Evolutionary conservation across 2,888 invertebrate genomes (phyloP).

Genomic region (Cyclophora punctaria): DNA sequence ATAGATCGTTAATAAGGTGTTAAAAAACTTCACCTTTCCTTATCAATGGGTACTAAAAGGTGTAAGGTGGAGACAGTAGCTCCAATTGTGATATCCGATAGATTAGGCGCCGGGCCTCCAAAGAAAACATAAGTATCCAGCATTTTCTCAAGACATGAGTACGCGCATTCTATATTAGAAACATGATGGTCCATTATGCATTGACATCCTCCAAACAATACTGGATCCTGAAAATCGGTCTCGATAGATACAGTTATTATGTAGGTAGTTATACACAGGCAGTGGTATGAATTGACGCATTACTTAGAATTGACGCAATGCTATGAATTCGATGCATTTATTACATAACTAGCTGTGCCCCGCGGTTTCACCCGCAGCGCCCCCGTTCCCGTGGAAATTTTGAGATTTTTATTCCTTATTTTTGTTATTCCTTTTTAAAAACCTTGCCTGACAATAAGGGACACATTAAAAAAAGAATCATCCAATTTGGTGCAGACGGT

Average conservation of each 20-base stretch:
- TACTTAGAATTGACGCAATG: not conserved
- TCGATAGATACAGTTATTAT: not conserved
- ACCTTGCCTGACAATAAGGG: too few species aligned
- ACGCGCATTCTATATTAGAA: constrained; percentile 38
- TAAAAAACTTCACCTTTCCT: constrained; percentile 23
- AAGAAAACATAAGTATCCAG: constrained; percentile 35
- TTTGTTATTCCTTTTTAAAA: too few species aligned
- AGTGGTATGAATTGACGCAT: not conserved
- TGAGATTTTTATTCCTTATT: too few species aligned
- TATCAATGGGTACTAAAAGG: constrained; percentile 44
- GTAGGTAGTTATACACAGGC: not conserved
- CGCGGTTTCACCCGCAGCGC: too few species aligned
- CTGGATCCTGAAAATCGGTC: constrained; percentile 38
- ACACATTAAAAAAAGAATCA: too few species aligned
- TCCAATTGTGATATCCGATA: constrained; percentile 44
- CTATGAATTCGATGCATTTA: not conserved
- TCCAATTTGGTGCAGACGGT: too few species aligned
- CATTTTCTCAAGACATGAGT: constrained; percentile 42
- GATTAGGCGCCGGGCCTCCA: constrained; percentile 35
- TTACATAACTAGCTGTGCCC: too few species aligned
- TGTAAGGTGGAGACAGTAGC: constrained; percentile 48
- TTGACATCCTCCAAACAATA: constrained; percentile 44
- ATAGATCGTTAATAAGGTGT: too few species aligned
- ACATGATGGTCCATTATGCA: constrained; percentile 46
- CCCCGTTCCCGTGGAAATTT: too few species aligned